Evolutionary conservation across 2,113 vertebrate genomes (phyloP).

Genomic region (Notechis scutatus): DNA sequence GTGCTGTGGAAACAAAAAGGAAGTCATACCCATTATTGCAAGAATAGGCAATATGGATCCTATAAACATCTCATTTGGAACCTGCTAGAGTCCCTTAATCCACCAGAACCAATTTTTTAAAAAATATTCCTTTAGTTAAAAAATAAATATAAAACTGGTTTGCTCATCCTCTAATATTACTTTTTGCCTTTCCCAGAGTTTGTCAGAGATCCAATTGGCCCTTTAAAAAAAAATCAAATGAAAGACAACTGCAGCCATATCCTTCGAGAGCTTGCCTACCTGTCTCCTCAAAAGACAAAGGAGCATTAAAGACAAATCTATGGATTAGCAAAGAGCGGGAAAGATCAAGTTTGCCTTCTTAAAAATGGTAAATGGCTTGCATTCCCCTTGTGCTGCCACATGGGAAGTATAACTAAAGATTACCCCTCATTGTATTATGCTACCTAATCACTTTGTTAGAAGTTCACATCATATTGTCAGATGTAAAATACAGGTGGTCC

Average conservation of each 20-base stretch:
- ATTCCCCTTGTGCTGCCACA: not conserved
- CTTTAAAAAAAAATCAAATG: not conserved
- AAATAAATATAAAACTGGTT: not conserved
- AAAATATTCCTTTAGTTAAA: not conserved
- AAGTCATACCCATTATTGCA: not conserved
- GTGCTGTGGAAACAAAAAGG: not conserved
- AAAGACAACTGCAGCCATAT: not conserved
- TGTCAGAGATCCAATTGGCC: not conserved
- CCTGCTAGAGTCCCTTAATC: not conserved
- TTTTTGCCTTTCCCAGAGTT: not conserved
- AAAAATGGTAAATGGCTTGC: not conserved
- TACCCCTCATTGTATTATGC: not conserved
- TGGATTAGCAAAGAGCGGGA: not conserved
- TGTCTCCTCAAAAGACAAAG: not conserved
- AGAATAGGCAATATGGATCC: not conserved
- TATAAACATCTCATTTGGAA: not conserved
- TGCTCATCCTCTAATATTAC: not conserved
- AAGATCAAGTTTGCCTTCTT: not conserved
- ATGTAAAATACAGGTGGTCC: not conserved
- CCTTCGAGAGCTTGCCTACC: not conserved
- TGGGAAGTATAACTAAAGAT: not conserved
- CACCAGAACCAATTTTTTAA: not conserved
- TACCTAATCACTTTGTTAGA: not conserved
- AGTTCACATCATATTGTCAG: not conserved
- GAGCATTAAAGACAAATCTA: not conserved